phyloP scores from a whole-genome alignment of 1,140 invertebrate genomes.

The Acyrthosiphon pisum region DNA sequence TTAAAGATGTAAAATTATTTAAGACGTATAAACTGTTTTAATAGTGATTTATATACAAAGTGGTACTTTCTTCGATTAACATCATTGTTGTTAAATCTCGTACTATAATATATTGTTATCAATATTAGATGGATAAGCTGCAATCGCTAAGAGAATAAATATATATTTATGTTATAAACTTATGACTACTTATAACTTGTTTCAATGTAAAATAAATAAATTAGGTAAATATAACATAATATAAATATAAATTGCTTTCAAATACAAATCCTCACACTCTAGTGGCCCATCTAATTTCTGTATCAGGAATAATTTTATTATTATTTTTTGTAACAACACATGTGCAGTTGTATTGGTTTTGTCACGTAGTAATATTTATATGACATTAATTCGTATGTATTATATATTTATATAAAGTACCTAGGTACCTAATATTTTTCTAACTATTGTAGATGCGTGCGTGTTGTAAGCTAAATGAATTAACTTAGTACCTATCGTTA shows the following conservation, averaged over 20 bases:
- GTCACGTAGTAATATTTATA: neutral
- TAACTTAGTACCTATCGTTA: neutral
- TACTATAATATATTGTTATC: neutral
- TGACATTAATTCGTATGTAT: neutral
- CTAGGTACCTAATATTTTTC: neutral
- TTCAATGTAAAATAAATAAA: neutral
- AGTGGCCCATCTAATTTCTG: neutral
- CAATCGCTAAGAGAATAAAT: neutral
- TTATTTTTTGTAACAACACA: neutral
- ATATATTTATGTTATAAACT: neutral
- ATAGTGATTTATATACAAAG: neutral
- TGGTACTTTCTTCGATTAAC: neutral
- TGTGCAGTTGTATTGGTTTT: neutral
- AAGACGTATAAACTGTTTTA: conserved; percentile 14
- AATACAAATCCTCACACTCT: neutral
- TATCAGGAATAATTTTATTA: neutral
- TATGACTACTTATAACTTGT: neutral
- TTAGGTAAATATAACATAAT: neutral
- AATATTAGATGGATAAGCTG: neutral
- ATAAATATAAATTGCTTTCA: neutral
- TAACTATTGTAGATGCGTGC: neutral
- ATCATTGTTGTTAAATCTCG: neutral
- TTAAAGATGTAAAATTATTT: conserved; percentile 20
- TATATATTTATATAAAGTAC: neutral
- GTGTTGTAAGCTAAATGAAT: neutral